phyloP scores from a whole-genome alignment of 2,113 vertebrate species.

The Ctenodactylus gundi region DNA sequence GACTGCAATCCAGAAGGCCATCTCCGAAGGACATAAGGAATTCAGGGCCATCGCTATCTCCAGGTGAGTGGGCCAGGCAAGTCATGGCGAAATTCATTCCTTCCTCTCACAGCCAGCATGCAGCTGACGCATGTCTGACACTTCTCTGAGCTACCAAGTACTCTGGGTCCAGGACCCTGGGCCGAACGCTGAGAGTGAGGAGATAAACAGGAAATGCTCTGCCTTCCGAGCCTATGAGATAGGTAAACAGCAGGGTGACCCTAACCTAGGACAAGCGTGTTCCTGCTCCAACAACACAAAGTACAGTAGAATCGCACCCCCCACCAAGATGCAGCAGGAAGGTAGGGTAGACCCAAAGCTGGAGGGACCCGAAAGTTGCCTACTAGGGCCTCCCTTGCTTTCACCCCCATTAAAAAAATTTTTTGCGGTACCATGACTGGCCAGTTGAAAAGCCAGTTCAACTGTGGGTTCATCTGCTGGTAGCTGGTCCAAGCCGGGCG shows the following conservation, averaged over 20 bases:
- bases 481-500: no score
- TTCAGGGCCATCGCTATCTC: slow-evolving; percentile 93
- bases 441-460: no score
- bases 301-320: neutral
- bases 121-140: neutral
- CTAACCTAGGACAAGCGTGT: neutral
- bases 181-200: neutral
- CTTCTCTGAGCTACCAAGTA: neutral
- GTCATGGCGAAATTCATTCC: fast-evolving
- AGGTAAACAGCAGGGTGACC: neutral
- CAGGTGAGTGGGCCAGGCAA: slow-evolving; percentile 83
- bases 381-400: neutral
- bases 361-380: neutral
- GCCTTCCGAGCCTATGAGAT: neutral
- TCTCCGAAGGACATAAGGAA: slow-evolving; percentile 89
- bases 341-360: neutral
- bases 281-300: neutral
- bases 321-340: neutral
- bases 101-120: fast-evolving
- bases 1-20: slow-evolving; percentile 90
- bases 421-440: no score
- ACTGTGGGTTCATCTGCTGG: no score
- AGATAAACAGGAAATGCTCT: neutral
- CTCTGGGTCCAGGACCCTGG: neutral
- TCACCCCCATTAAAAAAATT: neutral